Percentiles rank a stretch among this genome's conserved stretches.
phyloP scores from a whole-genome alignment of 2,888 invertebrate genomes.

The Hetaerina titia region DNA sequence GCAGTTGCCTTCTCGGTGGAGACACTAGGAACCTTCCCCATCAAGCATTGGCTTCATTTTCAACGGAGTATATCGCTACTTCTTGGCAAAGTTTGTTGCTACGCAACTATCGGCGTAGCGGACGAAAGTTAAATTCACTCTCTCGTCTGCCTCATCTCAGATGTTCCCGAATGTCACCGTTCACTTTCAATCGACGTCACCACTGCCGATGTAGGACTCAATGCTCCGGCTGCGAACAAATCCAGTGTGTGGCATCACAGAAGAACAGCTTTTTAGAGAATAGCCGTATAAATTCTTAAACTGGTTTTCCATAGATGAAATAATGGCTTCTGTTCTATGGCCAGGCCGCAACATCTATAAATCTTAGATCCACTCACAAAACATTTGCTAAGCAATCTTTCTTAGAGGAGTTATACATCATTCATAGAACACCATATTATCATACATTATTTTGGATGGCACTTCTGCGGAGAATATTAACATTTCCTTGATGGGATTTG shows the following conservation, averaged over 20 bases:
- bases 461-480: conserved; percentile 54
- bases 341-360: conserved; percentile 47
- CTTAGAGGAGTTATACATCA: conserved; percentile 32
- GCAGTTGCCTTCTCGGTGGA: conserved; percentile 63
- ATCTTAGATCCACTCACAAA: conserved; percentile 41
- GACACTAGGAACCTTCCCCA: conserved; percentile 16
- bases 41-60: conserved; percentile 41
- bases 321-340: conserved; percentile 42
- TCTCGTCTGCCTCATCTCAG: conserved; percentile 11
- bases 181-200: conserved; percentile 48
- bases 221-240: conserved; percentile 55
- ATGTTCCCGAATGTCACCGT: conserved; percentile 42
- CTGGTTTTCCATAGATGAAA: conserved; percentile 40
- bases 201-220: conserved; percentile 44
- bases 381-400: conserved; percentile 39
- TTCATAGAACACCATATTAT: conserved; percentile 44
- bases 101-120: conserved; percentile 42
- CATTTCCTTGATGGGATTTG: conserved; percentile 60
- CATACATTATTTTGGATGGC: conserved; percentile 60
- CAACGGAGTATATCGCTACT: conserved; percentile 46
- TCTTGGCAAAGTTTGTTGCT: conserved; percentile 17
- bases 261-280: conserved; percentile 63
- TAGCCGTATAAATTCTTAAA: conserved; percentile 59
- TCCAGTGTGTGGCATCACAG: conserved; percentile 59
- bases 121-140: neutral